phyloP scores from a whole-genome alignment of 2,888 invertebrate species.

The Busseola fusca region DNA sequence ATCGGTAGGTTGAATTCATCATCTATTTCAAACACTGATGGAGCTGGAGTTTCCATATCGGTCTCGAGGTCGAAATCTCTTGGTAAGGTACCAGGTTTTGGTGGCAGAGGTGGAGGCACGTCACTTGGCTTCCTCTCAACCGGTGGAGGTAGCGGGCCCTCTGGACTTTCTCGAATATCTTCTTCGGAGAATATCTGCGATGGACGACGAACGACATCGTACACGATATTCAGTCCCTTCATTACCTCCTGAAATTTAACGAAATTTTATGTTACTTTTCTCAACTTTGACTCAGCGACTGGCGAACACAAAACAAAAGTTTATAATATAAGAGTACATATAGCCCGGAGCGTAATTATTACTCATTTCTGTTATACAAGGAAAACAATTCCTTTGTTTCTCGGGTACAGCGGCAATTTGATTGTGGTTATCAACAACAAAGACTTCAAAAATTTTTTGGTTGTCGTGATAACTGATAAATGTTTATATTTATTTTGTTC shows the following conservation, averaged over 20 bases:
- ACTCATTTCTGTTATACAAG: conserved; percentile 70
- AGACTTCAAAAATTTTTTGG: conserved; percentile 46
- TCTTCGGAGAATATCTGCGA: conserved; percentile 90
- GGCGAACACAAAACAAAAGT: conserved; percentile 56
- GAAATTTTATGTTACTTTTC: conserved; percentile 33
- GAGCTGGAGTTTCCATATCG: conserved; percentile 93
- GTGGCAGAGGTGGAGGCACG: conserved; percentile 82
- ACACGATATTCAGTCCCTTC: conserved; percentile 94
- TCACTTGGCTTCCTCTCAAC: conserved; percentile 79
- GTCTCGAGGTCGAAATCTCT: conserved; percentile 81
- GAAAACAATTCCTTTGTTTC: conserved; percentile 71
- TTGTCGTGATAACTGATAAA: neutral
- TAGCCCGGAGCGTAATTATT: conserved; percentile 72
- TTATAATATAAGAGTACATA: conserved; percentile 66
- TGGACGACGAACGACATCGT: conserved; percentile 93
- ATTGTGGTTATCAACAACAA: conserved; percentile 65
- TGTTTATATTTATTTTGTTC: neutral
- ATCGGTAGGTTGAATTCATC: conserved; percentile 98
- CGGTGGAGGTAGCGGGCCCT: conserved; percentile 68
- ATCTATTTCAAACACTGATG: conserved; percentile 94
- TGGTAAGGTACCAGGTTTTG: conserved; percentile 76
- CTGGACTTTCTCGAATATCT: conserved; percentile 73
- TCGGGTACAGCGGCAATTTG: conserved; percentile 60
- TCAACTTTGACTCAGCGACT: conserved; percentile 57
- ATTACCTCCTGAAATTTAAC: conserved; percentile 91